phyloP scores from a whole-genome alignment of 2,113 vertebrate species.

The Poeciliopsis retropinna region DNA sequence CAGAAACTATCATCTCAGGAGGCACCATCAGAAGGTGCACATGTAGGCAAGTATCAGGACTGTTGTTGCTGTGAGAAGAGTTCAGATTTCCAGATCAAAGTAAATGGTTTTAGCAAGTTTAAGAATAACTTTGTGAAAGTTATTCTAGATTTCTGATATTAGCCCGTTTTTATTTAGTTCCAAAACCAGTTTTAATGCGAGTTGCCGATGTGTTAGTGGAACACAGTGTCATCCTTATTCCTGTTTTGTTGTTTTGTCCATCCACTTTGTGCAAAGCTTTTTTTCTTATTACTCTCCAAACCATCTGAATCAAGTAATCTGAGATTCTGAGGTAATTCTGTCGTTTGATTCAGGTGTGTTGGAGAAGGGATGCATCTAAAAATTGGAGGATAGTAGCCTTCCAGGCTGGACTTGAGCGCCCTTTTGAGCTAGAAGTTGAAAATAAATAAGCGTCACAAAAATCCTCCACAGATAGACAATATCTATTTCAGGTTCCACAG shows the following conservation, averaged over 20 bases:
- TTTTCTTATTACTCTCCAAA: background rate
- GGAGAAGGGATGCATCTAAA: background rate
- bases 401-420: too few relatives aligned
- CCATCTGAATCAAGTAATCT: too few relatives aligned
- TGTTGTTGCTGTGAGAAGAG: background rate
- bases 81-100: slow-evolving; percentile 2
- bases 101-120: background rate
- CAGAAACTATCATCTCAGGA: slow-evolving; percentile 79
- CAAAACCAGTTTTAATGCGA: background rate
- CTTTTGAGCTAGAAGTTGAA: too few relatives aligned
- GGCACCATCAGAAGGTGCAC: slow-evolving; percentile 83
- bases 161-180: background rate
- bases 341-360: too few relatives aligned
- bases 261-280: too few relatives aligned
- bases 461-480: background rate
- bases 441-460: too few relatives aligned
- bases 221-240: background rate
- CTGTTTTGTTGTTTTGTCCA: background rate
- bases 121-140: background rate
- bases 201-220: background rate
- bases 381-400: background rate
- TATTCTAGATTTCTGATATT: background rate
- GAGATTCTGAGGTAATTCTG: background rate
- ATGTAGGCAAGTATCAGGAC: background rate
- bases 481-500: background rate